Percentiles rank a stretch among this genome's conserved stretches.
These are phyloP conservation scores for Apamea anceps DNA, from an alignment of 2,888 invertebrate genomes.

Conservation along the genomic window DNA sequence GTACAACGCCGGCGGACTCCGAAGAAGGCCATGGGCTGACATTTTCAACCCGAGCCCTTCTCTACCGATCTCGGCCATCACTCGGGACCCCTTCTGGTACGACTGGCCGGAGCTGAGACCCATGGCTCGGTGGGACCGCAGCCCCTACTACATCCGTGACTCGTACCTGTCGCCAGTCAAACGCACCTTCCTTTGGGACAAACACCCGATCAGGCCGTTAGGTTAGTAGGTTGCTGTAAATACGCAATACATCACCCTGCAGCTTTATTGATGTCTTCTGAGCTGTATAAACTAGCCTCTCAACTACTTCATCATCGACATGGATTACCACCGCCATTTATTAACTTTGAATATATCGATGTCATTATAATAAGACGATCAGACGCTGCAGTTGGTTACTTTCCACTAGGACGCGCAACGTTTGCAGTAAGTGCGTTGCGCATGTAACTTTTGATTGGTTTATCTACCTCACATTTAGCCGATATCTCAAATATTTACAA, in stretches of 20 bases:
- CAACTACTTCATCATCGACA: slow-evolving; percentile 71
- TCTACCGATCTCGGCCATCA: slow-evolving; percentile 94
- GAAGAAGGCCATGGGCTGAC: slow-evolving; percentile 91
- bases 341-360: slow-evolving; percentile 62
- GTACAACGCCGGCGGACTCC: slow-evolving; percentile 92
- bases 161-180: slow-evolving; percentile 97
- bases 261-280: slow-evolving; percentile 71
- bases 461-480: slow-evolving; percentile 10
- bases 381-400: slow-evolving; percentile 30
- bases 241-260: slow-evolving; percentile 74
- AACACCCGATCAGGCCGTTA: slow-evolving; percentile 97
- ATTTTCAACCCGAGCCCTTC: slow-evolving; percentile 95
- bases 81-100: slow-evolving; percentile 97
- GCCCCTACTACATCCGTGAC: slow-evolving; percentile 95
- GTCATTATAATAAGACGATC: slow-evolving; percentile 41
- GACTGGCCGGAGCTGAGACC: slow-evolving; percentile 95
- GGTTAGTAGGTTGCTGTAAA: slow-evolving; percentile 92
- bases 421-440: slow-evolving; percentile 16
- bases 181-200: slow-evolving; percentile 97
- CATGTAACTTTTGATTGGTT: slow-evolving; percentile 23
- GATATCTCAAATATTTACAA: slow-evolving; percentile 27
- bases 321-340: slow-evolving; percentile 69
- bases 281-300: slow-evolving; percentile 83
- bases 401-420: slow-evolving; percentile 18
- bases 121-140: slow-evolving; percentile 92